Conservation (phyloP, 2,888 invertebrate species). For the Prenolepis imparis region DNA sequence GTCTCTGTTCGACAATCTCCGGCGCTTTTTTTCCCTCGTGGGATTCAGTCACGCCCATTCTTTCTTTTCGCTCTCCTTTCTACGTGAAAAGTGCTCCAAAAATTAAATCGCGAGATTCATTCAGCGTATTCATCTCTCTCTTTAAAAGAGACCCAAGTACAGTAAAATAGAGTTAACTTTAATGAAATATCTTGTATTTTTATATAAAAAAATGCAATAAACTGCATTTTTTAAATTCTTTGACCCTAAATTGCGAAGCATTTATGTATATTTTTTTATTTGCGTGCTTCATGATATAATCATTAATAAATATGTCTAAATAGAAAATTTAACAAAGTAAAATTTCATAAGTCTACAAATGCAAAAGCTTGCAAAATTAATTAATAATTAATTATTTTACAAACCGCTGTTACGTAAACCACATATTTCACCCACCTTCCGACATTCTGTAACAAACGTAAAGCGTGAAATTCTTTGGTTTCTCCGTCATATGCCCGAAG, state of each 20-base stretch:
- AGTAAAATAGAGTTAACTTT: not conserved
- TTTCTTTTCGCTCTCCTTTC: conserved; percentile 26
- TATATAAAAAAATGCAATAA: not conserved
- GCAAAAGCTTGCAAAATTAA: conserved; percentile 7
- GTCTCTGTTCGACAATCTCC: conserved; percentile 40
- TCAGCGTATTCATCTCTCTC: not conserved
- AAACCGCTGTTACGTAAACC: not conserved
- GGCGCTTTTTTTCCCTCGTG: conserved; percentile 17
- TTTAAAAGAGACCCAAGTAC: not conserved
- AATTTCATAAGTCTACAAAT: not conserved
- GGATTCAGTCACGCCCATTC: conserved; percentile 15
- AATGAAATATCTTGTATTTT: conserved; percentile 12
- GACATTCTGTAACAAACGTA: not conserved
- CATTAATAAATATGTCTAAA: not conserved
- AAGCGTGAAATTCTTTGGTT: not conserved
- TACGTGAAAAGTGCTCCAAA: conserved; percentile 3
- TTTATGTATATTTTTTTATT: conserved; percentile 10
- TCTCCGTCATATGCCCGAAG: conserved; percentile 15
- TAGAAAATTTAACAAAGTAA: conserved; percentile 27
- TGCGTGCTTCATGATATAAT: not conserved
- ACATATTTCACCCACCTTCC: not conserved
- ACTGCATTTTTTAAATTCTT: not conserved
- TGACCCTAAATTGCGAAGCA: not conserved
- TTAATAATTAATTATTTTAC: not conserved
- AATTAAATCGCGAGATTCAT: conserved; percentile 32